Evolutionary conservation across 1,140 invertebrate species (phyloP).

Genomic region (Penaeus chinensis): DNA sequence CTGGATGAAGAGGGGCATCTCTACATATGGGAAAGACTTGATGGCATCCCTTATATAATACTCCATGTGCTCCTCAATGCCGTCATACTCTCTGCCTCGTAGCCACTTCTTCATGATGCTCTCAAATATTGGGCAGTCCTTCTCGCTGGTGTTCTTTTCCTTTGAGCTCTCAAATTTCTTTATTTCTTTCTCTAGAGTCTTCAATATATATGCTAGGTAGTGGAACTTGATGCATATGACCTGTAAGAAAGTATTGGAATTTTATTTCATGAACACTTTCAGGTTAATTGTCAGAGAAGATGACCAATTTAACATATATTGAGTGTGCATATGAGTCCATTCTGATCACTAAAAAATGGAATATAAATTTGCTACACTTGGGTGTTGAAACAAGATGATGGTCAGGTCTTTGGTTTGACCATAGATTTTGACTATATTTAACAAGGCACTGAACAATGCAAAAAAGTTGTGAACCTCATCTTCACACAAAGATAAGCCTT

Average conservation of each 20-base stretch:
- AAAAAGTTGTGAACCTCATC: too few species aligned
- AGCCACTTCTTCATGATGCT: constrained; percentile 71
- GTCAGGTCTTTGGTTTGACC: too few species aligned
- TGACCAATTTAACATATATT: too few species aligned
- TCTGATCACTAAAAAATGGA: too few species aligned
- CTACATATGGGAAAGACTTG: constrained; percentile 87
- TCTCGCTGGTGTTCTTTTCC: constrained; percentile 18
- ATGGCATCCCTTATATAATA: constrained; percentile 85
- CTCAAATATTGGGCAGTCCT: constrained; percentile 62
- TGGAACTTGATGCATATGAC: constrained; percentile 82
- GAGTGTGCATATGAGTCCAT: too few species aligned
- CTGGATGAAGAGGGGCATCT: constrained; percentile 80
- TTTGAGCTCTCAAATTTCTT: constrained; percentile 35
- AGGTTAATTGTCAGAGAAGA: too few species aligned
- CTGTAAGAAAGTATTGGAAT: constrained; percentile 39
- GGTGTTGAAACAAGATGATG: too few species aligned
- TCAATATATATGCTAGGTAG: constrained; percentile 82
- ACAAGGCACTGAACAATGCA: too few species aligned
- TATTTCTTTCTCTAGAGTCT: constrained; percentile 71
- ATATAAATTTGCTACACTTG: too few species aligned
- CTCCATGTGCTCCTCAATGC: constrained; percentile 83
- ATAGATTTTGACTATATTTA: too few species aligned
- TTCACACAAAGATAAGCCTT: too few species aligned
- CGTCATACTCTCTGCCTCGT: constrained; percentile 80
- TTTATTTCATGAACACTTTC: neutral